Percentiles rank a stretch among this genome's conserved stretches.
Conservation (phyloP, 2,113 vertebrate genomes). For the Ictalurus punctatus region DNA sequence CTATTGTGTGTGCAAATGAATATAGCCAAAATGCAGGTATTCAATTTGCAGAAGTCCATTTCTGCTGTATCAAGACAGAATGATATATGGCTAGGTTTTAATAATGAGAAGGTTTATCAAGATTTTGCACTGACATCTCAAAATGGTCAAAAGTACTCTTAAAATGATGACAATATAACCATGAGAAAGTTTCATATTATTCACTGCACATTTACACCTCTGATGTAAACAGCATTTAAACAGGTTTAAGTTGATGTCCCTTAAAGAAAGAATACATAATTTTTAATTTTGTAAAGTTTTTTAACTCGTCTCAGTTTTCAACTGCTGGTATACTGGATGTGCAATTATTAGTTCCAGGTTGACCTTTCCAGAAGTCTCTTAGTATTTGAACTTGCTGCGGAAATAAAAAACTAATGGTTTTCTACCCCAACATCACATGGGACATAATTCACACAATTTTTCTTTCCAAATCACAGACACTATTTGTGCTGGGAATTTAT, state of each 20-base stretch:
- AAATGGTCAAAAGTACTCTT: neutral
- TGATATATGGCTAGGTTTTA: neutral
- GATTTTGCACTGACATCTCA: neutral
- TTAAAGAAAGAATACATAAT: neutral
- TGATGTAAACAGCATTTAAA: neutral
- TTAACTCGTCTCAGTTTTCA: neutral
- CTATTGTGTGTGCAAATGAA: neutral
- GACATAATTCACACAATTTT: neutral
- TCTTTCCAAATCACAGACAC: conserved; percentile 3
- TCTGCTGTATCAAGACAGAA: neutral
- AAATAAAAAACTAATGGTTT: neutral
- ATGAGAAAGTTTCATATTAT: neutral
- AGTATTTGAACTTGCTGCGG: neutral
- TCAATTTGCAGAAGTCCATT: neutral
- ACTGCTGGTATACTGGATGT: neutral
- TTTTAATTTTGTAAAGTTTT: neutral
- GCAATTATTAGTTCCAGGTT: neutral
- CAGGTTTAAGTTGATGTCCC: neutral
- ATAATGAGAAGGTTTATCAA: neutral
- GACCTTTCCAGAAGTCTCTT: neutral
- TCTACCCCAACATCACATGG: neutral
- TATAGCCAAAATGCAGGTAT: neutral
- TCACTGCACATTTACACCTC: neutral
- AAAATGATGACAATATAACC: neutral
- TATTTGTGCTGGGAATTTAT: neutral